Evolutionary conservation across 2,113 vertebrate species (phyloP).

Genomic region (Gallinago media): DNA sequence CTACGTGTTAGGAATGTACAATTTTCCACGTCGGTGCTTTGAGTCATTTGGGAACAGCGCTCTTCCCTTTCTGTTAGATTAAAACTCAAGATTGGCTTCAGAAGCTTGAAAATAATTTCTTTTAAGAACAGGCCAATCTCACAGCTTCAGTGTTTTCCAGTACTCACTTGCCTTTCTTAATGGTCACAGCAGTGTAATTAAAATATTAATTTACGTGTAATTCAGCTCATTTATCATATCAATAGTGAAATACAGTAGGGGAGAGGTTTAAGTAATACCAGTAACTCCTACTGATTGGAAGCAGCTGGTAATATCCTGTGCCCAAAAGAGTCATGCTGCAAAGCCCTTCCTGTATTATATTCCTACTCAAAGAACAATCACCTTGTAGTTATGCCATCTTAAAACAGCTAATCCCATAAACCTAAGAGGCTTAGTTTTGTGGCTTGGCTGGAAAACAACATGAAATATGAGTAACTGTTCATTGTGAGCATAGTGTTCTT

Average conservation of each 20-base stretch:
- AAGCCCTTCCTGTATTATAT: neutral
- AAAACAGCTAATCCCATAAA: slow-evolving; percentile 24
- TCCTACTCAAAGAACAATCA: neutral
- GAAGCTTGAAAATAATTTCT: neutral
- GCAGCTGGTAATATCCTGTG: neutral
- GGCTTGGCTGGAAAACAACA: neutral
- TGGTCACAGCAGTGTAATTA: neutral
- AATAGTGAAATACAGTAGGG: neutral
- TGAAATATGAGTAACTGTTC: neutral
- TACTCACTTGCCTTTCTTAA: neutral
- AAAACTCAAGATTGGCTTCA: neutral
- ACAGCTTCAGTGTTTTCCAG: neutral
- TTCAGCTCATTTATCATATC: neutral
- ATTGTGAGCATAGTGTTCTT: slow-evolving; percentile 20
- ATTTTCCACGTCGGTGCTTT: neutral
- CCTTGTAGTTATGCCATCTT: neutral
- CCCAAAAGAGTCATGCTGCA: neutral
- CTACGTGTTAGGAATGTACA: neutral
- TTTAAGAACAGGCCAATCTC: neutral
- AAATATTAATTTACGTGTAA: slow-evolving; percentile 17
- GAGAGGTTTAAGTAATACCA: neutral
- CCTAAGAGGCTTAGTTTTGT: neutral
- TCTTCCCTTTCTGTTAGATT: neutral
- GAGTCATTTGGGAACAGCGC: neutral
- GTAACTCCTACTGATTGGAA: neutral